Evolutionary conservation across 2,797 vertebrate species (phyloP).

Genomic region (Carcharodon carcharias): DNA sequence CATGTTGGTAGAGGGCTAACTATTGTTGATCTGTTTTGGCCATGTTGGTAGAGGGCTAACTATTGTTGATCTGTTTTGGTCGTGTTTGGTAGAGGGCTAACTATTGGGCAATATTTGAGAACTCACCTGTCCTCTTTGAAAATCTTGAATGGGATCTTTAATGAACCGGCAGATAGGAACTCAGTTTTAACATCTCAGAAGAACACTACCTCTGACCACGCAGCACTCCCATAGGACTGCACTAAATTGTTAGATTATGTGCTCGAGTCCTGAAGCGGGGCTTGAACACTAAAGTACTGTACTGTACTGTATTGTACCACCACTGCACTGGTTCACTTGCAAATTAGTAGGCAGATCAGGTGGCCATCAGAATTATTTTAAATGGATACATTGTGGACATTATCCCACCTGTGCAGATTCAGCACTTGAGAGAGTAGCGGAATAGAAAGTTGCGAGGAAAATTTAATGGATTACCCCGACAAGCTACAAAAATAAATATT

Average conservation of each 20-base stretch:
- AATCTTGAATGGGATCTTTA: not conserved
- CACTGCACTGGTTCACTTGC: not conserved
- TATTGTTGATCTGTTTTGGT: not conserved
- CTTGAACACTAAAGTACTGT: not conserved
- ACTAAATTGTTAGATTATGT: not conserved
- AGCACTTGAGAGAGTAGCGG: not conserved
- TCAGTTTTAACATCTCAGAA: not conserved
- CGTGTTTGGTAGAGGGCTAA: not conserved
- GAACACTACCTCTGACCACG: not conserved
- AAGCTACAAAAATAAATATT: not conserved
- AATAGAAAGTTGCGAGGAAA: not conserved
- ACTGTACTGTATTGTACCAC: not conserved
- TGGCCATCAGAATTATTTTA: not conserved
- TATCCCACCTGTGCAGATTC: not conserved
- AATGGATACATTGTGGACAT: not conserved
- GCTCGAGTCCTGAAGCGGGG: not conserved
- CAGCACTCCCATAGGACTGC: not conserved
- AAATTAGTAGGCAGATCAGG: not conserved
- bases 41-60: not conserved
- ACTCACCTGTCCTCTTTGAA: not conserved
- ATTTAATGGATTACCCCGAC: not conserved
- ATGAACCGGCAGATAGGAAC: not conserved
- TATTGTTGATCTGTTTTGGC: not conserved
- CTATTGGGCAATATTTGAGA: not conserved
- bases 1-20: not conserved